Base-by-base conservation (phyloP, 2,888 invertebrate genomes). In the Gastracanthus pulcherrimus region DNA sequence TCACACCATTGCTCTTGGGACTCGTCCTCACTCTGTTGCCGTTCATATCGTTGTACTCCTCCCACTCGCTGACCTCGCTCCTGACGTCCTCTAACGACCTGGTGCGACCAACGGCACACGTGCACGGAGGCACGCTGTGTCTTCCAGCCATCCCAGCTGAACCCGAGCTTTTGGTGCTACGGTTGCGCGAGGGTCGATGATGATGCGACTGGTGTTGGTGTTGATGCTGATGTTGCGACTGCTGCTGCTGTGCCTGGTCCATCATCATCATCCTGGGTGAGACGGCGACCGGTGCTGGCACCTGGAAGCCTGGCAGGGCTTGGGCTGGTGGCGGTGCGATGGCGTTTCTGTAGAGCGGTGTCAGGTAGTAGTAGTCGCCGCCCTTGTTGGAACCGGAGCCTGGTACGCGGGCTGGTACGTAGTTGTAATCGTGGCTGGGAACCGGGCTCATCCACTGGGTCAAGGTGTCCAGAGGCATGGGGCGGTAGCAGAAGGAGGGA, bases 61-160 rank as follows among this genome's bases (percentile, higher is more conserved):
- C 94, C 94, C 94, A 95, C 77, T 93, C 93, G 87, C 94, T 94
- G 66, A 95, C 93, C 81, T 95, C 95, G 29, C 94, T 93, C 66
- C 95, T 93, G 16, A 96, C 95, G 88, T 96, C 96, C 87, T 96
- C 96, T 90, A 96, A 92, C 2, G 96, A 96, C 76, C 95, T 93
- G 19, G 96, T 95, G 66, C 95, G 93, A 3, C 91, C 91, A 9
- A 91, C 87, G 69, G 93, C 93, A 89, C 95, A 95, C 29, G 94
- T 94, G 86, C 95, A 95, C 84, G 91, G 92, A n/a, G 91, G 89
- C 3, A 86, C 87, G 72, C 83, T 88, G 36, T 79, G 83, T 6
- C 83, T 70, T 0, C 74, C 88, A 1, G 82, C 86, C 23, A 74
- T 64, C 0, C 80, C 80, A 3, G 66, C 82, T 3, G 86, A 83